Evolutionary conservation across 2,888 invertebrate species (phyloP).

Genomic region (Pasiphila rectangulata): DNA sequence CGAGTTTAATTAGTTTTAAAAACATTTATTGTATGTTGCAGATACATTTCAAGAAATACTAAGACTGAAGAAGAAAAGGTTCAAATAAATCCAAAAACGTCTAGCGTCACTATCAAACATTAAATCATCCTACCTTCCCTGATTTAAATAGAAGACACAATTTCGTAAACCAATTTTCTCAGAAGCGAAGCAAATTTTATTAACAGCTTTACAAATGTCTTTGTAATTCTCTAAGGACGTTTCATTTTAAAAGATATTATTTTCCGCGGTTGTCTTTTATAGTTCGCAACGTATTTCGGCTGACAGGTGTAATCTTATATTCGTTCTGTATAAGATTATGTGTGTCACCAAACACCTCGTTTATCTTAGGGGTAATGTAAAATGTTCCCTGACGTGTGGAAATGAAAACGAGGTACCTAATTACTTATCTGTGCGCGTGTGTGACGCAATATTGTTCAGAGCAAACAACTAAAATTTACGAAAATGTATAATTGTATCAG

Average conservation of each 20-base stretch:
- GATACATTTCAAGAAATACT: no score
- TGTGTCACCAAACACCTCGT: slow-evolving; percentile 62
- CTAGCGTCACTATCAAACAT: no score
- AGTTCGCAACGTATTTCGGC: slow-evolving; percentile 43
- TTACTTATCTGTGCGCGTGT: slow-evolving; percentile 37
- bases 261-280: slow-evolving; percentile 28
- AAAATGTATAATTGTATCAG: no score
- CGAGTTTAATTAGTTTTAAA: no score
- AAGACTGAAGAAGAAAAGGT: no score
- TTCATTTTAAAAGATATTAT: slow-evolving; percentile 24
- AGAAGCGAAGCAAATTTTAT: slow-evolving; percentile 9
- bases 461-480: no score
- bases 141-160: background rate
- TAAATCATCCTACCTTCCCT: no score
- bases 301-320: slow-evolving; percentile 66
- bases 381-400: slow-evolving; percentile 45
- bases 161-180: slow-evolving; percentile 6
- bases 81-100: no score
- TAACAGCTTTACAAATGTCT: slow-evolving; percentile 13
- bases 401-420: slow-evolving; percentile 41
- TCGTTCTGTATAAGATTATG: slow-evolving; percentile 66
- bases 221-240: slow-evolving; percentile 20
- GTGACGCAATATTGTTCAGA: no score
- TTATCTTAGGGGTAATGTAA: slow-evolving; percentile 65
- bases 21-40: no score